A percentile compares a stretch with the other conserved stretches of the same genome.
Evolutionary conservation across 2,113 vertebrate species (phyloP).

Genomic region (Trichechus manatus): DNA sequence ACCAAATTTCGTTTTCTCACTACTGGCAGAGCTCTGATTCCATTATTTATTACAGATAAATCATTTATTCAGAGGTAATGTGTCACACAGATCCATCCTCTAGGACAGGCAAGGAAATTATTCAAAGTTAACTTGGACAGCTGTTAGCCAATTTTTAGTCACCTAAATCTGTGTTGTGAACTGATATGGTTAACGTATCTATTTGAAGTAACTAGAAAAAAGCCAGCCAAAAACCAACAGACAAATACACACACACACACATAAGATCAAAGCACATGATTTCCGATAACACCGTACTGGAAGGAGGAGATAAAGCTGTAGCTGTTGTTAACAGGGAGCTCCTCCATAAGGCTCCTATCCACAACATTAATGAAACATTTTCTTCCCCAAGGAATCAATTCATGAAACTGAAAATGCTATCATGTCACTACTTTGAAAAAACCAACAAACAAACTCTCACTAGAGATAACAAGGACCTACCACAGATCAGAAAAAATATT

Average conservation of each 20-base stretch:
- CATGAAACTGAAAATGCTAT: conserved; percentile 34
- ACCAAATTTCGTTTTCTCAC: background rate
- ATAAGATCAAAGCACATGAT: background rate
- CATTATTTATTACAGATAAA: background rate
- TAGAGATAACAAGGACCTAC: conserved; percentile 4
- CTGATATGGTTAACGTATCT: background rate
- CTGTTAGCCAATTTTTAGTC: background rate
- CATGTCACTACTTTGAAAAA: background rate
- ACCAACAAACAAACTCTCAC: background rate
- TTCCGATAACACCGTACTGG: background rate
- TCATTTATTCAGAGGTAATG: background rate
- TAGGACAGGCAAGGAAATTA: background rate
- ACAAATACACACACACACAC: background rate
- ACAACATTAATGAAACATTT: conserved; percentile 3
- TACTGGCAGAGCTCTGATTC: background rate
- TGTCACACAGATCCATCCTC: background rate
- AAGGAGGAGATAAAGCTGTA: background rate
- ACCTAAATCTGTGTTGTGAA: background rate
- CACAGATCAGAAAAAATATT: conserved; percentile 35
- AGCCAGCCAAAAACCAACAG: no score
- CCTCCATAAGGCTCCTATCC: background rate
- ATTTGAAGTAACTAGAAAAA: background rate
- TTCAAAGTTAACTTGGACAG: background rate
- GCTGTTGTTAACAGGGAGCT: background rate
- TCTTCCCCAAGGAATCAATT: conserved; percentile 27